phyloP scores from a whole-genome alignment of 2,888 invertebrate species.

The Phorcus lineatus region DNA sequence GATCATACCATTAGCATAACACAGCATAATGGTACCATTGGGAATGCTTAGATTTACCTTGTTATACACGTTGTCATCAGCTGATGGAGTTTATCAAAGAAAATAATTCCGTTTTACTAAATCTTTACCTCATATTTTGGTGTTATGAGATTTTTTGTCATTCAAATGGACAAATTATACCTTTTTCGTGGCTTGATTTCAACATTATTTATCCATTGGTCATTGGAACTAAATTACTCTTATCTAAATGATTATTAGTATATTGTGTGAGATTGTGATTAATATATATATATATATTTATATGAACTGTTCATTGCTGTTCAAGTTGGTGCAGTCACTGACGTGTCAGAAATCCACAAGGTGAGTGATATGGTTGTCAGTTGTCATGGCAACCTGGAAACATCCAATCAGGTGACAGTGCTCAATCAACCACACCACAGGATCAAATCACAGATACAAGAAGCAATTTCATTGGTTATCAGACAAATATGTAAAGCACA shows the following conservation, averaged over 20 bases:
- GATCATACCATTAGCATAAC: background rate
- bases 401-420: conserved; percentile 8
- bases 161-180: too few species aligned
- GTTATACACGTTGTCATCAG: background rate
- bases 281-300: too few species aligned
- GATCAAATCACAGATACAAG: conserved; percentile 27
- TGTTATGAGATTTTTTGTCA: too few species aligned
- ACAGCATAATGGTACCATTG: background rate
- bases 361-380: background rate
- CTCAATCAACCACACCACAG: conserved; percentile 20
- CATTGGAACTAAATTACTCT: too few species aligned
- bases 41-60: background rate
- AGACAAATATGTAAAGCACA: conserved; percentile 29
- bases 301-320: too few species aligned
- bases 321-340: too few species aligned
- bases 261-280: too few species aligned
- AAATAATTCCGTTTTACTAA: background rate
- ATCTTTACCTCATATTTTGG: too few species aligned
- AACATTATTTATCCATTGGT: too few species aligned
- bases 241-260: too few species aligned
- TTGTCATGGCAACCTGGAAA: background rate
- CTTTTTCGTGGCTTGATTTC: too few species aligned
- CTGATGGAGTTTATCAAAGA: background rate
- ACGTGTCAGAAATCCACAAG: too few species aligned
- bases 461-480: conserved; percentile 27